These are phyloP conservation scores for Cotesia typhae DNA, from an alignment of 1,140 invertebrate genomes.

Conservation along the genomic window DNA sequence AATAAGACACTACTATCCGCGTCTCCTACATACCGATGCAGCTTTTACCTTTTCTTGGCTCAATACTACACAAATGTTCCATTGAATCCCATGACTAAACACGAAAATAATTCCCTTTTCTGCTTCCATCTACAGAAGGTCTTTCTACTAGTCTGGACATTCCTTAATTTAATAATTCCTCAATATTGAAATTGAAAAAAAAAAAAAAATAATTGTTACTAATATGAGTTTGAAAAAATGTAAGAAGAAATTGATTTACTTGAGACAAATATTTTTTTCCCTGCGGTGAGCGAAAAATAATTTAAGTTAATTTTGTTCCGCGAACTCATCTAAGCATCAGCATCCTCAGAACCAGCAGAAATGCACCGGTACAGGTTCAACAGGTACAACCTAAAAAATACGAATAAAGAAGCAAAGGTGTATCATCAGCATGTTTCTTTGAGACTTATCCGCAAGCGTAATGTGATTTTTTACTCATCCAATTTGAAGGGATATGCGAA, in stretches of 20 bases:
- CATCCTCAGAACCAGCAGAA: no score
- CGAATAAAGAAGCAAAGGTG: not conserved
- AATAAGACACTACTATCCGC: conserved; percentile 20
- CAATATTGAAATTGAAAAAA: no score
- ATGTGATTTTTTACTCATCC: conserved; percentile 26
- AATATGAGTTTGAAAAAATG: no score
- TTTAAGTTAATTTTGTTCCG: no score
- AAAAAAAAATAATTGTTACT: no score
- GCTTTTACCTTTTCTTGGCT: conserved; percentile 3
- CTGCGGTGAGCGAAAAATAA: no score
- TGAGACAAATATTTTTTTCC: no score
- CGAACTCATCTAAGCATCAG: no score
- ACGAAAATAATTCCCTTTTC: conserved; percentile 12
- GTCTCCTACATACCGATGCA: conserved; percentile 33
- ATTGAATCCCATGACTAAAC: conserved; percentile 20
- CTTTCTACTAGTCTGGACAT: no score
- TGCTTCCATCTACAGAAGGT: not conserved
- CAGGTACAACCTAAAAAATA: conserved; percentile 1
- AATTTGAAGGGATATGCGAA: not conserved
- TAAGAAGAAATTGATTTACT: no score
- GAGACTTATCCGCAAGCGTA: not conserved
- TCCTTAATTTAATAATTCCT: no score
- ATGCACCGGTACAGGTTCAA: not conserved
- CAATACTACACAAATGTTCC: conserved; percentile 23
- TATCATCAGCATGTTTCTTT: not conserved